A percentile compares a stretch with the other conserved stretches of the same genome.
These are phyloP conservation scores for Nomada ferruginata DNA, from an alignment of 2,888 invertebrate genomes.

Conservation along the genomic window DNA sequence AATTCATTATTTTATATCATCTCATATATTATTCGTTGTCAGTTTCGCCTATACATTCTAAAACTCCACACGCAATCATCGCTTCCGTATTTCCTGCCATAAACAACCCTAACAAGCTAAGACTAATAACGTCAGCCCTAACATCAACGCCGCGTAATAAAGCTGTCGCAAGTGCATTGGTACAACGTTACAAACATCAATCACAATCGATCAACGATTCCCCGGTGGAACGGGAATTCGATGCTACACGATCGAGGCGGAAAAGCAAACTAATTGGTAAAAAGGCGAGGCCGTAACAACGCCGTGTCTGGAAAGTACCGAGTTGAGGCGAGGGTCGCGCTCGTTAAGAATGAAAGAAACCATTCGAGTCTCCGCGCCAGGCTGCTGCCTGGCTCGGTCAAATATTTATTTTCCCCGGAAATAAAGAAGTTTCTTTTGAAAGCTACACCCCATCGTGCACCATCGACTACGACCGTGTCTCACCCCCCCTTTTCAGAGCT, in stretches of 20 bases:
- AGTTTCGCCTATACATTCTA: too few species aligned
- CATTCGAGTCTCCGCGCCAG: conserved; percentile 61
- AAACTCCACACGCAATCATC: too few species aligned
- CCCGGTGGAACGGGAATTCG: background rate
- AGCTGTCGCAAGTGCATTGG: too few species aligned
- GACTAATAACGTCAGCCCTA: too few species aligned
- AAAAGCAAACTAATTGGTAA: conserved; percentile 62
- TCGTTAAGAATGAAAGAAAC: conserved; percentile 75
- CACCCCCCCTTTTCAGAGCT: background rate
- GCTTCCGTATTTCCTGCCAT: too few species aligned
- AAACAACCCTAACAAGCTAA: too few species aligned
- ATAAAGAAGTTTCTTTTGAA: conserved; percentile 72
- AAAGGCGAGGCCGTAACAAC: conserved; percentile 53
- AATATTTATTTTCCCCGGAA: conserved; percentile 74
- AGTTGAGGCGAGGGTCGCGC: conserved; percentile 36
- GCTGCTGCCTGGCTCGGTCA: conserved; percentile 51
- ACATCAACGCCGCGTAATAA: too few species aligned
- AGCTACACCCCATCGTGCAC: conserved; percentile 34
- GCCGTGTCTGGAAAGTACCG: conserved; percentile 31
- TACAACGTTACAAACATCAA: background rate
- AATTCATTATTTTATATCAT: too few species aligned
- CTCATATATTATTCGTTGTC: too few species aligned
- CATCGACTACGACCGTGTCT: conserved; percentile 12
- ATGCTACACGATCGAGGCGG: conserved; percentile 4
- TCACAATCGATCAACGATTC: background rate